Conservation (phyloP, 2,797 vertebrate genomes). For the Sandelia bainsii region DNA sequence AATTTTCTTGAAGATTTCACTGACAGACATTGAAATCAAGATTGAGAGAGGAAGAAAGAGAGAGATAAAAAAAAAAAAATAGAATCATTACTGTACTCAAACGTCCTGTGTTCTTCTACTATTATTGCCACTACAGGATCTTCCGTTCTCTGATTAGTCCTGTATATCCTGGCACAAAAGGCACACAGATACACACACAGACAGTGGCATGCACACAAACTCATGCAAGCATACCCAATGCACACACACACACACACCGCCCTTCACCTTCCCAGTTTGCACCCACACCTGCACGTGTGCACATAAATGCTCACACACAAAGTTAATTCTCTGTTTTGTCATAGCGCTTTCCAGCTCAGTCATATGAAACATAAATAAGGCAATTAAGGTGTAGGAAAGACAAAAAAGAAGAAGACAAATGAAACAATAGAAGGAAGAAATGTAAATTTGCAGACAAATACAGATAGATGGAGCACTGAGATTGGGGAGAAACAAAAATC, state of each 20-base stretch:
- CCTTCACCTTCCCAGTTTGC: slow-evolving; percentile 25
- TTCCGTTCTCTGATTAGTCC: slow-evolving; percentile 44
- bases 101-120: slow-evolving; percentile 17
- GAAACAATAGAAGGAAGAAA: slow-evolving; percentile 3
- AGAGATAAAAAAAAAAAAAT: background rate
- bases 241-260: slow-evolving; percentile 8
- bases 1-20: slow-evolving; percentile 50
- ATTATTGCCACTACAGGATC: slow-evolving; percentile 37
- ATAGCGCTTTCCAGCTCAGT: slow-evolving; percentile 8
- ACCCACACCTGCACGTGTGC: slow-evolving; percentile 37
- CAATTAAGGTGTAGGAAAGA: slow-evolving; percentile 17
- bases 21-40: slow-evolving; percentile 49
- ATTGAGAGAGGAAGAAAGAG: slow-evolving; percentile 23
- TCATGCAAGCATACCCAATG: slow-evolving; percentile 15
- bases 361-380: slow-evolving; percentile 7
- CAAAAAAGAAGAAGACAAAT: slow-evolving; percentile 3
- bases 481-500: background rate
- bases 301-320: slow-evolving; percentile 12
- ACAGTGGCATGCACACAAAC: slow-evolving; percentile 10
- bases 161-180: slow-evolving; percentile 32
- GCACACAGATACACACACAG: background rate
- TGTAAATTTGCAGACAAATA: slow-evolving; percentile 30
- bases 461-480: slow-evolving; percentile 14
- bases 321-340: slow-evolving; percentile 6
- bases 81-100: slow-evolving; percentile 27